Percentiles rank a stretch among this genome's conserved stretches.
These are phyloP conservation scores for Drosophila simulans DNA, from an alignment of 1,140 invertebrate species.

Conservation along the genomic window DNA sequence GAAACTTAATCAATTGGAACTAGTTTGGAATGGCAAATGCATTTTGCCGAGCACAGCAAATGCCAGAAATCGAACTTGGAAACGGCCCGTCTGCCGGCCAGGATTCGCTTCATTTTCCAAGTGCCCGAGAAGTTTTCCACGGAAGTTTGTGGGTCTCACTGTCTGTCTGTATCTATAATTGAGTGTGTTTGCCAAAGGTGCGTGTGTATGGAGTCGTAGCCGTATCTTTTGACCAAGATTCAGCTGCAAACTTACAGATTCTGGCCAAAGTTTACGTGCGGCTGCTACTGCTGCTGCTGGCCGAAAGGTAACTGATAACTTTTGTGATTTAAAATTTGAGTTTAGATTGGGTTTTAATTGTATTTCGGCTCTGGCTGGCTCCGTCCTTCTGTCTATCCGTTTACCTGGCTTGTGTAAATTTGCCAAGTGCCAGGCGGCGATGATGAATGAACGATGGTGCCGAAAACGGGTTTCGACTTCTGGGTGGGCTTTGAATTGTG, in stretches of 20 bases:
- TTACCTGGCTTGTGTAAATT: slow-evolving; percentile 52
- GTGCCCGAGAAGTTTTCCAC: slow-evolving; percentile 53
- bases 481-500: neutral
- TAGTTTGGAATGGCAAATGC: slow-evolving; percentile 77
- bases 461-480: slow-evolving; percentile 26
- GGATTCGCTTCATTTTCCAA: slow-evolving; percentile 59
- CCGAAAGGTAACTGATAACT: slow-evolving; percentile 72
- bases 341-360: slow-evolving; percentile 78
- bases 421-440: slow-evolving; percentile 58
- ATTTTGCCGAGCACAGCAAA: slow-evolving; percentile 68
- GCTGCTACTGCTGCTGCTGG: slow-evolving; percentile 28
- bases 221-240: slow-evolving; percentile 64
- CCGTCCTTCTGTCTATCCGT: slow-evolving; percentile 5
- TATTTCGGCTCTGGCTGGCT: slow-evolving; percentile 53
- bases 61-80: slow-evolving; percentile 44
- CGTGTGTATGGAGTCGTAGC: slow-evolving; percentile 25
- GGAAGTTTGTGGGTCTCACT: slow-evolving; percentile 22
- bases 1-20: slow-evolving; percentile 82
- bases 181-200: slow-evolving; percentile 60
- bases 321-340: slow-evolving; percentile 72
- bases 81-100: slow-evolving; percentile 21
- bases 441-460: slow-evolving; percentile 49
- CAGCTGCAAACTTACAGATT: slow-evolving; percentile 42
- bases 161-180: slow-evolving; percentile 50
- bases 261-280: slow-evolving; percentile 37